These are phyloP conservation scores for Amphiprion clarkii DNA, from an alignment of 2,797 vertebrate genomes.

Conservation along the genomic window DNA sequence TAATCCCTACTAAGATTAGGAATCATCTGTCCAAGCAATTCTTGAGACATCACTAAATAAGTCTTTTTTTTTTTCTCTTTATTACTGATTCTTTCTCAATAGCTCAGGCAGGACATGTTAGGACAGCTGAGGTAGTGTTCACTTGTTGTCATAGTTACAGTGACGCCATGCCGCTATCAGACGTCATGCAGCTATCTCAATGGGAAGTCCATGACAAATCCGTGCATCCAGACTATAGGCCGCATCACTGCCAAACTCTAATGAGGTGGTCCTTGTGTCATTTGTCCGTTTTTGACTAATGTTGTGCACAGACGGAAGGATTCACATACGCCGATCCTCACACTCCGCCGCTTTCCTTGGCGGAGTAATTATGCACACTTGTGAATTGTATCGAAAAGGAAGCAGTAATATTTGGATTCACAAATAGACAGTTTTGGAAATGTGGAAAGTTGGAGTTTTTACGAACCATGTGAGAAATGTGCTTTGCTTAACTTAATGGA, in stretches of 20 bases:
- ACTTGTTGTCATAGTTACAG: no score
- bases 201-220: no score
- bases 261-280: no score
- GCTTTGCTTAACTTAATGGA: neutral
- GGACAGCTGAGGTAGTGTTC: no score
- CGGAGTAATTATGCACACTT: neutral
- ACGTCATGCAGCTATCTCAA: no score
- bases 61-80: conserved; percentile 7
- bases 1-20: conserved; percentile 38
- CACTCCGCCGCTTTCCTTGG: no score
- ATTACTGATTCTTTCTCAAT: conserved; percentile 9
- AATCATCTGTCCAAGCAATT: conserved; percentile 13
- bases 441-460: neutral
- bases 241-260: no score
- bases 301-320: no score
- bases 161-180: no score
- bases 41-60: conserved; percentile 28
- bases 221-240: no score
- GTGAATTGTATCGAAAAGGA: neutral
- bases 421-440: neutral
- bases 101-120: conserved; percentile 3
- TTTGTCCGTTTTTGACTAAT: neutral
- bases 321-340: no score
- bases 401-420: neutral
- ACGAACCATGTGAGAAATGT: neutral